Percentiles rank a stretch among this genome's conserved stretches.
phyloP scores from a whole-genome alignment of 2,113 vertebrate species.

The Delphinapterus leucas region DNA sequence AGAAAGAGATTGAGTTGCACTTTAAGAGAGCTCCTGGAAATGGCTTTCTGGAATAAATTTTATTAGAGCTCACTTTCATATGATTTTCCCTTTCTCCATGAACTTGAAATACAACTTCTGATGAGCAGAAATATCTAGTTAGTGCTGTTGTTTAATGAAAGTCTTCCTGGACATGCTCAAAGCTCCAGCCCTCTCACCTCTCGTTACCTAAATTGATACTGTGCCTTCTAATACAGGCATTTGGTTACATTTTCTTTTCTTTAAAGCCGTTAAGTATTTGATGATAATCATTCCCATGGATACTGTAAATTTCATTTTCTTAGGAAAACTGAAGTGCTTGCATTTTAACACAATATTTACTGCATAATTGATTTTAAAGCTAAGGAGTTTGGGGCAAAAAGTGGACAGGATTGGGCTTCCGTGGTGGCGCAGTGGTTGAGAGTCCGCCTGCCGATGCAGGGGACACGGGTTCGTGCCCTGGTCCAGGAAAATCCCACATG shows the following conservation, averaged over 20 bases:
- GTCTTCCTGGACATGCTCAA: background rate
- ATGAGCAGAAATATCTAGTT: background rate
- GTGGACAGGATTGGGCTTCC: background rate
- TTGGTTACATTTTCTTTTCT: constrained; percentile 49
- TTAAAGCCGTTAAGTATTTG: constrained; percentile 49
- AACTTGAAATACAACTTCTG: background rate
- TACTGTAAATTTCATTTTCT: constrained; percentile 57
- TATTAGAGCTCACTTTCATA: background rate
- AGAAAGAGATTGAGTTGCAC: background rate
- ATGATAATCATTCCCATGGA: constrained; percentile 51
- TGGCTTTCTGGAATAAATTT: background rate
- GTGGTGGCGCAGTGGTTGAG: too few relatives aligned
- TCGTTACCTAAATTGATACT: background rate
- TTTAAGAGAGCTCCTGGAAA: background rate
- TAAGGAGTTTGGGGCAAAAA: background rate
- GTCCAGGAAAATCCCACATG: too few relatives aligned
- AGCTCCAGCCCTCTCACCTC: background rate
- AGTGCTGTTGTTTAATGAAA: background rate
- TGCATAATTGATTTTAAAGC: constrained; percentile 33
- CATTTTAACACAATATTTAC: constrained; percentile 46
- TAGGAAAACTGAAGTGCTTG: constrained; percentile 40
- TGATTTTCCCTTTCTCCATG: background rate
- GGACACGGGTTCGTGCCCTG: too few relatives aligned
- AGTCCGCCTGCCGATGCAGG: too few relatives aligned
- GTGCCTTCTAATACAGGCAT: background rate